A percentile compares a stretch with the other conserved stretches of the same genome.
These are phyloP conservation scores for Polia nebulosa DNA, from an alignment of 2,888 invertebrate genomes.

Conservation along the genomic window DNA sequence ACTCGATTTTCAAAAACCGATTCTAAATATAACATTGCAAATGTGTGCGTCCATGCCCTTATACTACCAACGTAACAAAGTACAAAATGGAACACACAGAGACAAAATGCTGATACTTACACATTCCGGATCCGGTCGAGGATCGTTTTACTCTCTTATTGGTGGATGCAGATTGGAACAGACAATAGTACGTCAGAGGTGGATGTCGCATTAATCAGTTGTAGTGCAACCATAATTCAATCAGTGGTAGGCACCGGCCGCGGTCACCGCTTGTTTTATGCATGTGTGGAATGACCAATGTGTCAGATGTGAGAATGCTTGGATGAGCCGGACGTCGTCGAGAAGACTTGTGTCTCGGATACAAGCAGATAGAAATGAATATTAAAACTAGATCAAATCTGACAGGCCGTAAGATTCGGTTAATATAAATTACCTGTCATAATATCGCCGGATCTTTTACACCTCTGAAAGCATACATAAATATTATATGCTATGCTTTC, in stretches of 20 bases:
- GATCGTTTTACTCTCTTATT: constrained; percentile 78
- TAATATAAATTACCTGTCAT: not conserved
- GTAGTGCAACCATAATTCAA: constrained; percentile 90
- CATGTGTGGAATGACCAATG: constrained; percentile 83
- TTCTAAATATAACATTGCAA: constrained; percentile 51
- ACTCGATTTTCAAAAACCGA: constrained; percentile 42
- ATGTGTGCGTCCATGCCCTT: constrained; percentile 42
- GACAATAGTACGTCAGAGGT: constrained; percentile 89
- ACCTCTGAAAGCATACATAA: not conserved
- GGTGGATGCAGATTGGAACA: constrained; percentile 87
- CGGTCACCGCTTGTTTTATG: constrained; percentile 82
- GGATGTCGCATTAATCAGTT: constrained; percentile 90
- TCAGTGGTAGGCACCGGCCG: constrained; percentile 76
- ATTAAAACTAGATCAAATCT: not conserved
- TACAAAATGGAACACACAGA: constrained; percentile 67
- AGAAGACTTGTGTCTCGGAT: constrained; percentile 13
- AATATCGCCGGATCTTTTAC: not conserved
- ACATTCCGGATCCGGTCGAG: constrained; percentile 75
- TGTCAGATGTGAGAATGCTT: constrained; percentile 70
- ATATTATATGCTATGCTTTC: too few relatives aligned
- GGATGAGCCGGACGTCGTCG: constrained; percentile 70
- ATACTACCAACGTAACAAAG: constrained; percentile 53
- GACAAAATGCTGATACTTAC: constrained; percentile 80
- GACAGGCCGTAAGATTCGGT: not conserved
- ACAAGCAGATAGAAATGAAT: not conserved